Base-by-base conservation (phyloP, 2,797 vertebrate genomes). In the Myripristis murdjan region DNA sequence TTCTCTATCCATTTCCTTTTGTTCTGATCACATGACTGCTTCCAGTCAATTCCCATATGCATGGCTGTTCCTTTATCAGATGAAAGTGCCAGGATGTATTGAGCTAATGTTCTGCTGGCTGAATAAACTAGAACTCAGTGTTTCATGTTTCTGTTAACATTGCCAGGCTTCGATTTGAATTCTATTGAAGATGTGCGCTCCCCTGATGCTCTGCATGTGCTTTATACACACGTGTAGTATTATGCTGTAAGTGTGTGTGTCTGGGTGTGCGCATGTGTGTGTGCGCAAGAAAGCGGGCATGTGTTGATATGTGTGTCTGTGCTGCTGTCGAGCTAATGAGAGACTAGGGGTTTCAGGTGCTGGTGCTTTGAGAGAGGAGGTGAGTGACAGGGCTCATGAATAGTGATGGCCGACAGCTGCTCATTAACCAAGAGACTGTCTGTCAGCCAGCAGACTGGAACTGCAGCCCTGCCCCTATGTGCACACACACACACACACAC, bases 321-420 rank as follows among this genome's bases (percentile, higher is more conserved):
- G 70, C 64, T 70, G 73, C 73, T 64, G 77, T 77, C 68, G 77
- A 66, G 57, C 77, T 93, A 91, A 91, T 91, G 90, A 92, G 84
- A 85, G 88, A 84, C 88, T 74, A 15, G 85, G 77, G 80, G 72
- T 76, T 90, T 87, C 82, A 91, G 89, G 89, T 90, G 84, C 68
- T 48, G 73, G 58, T 74, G 84, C 79, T 84, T 75, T 87, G 87
- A 91, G 87, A 91, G 87, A 73, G 82, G 73, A 89, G 87, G 88
- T 91, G 91, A 92, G 86, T 91, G 91, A 91, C 91, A 84, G 83
- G 83, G 76, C 89, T 94, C 92, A 94, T 94, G 89, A 93, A 94
- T 94, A 95, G 91, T 93, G 89, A 95, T 94, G 91, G 86, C 61
- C 81, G 73, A 94, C 92, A 94, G 92, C 86, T 94, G 93, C 93